Base-by-base conservation (phyloP, 2,797 vertebrate genomes). In the Lithobates pipiens region DNA sequence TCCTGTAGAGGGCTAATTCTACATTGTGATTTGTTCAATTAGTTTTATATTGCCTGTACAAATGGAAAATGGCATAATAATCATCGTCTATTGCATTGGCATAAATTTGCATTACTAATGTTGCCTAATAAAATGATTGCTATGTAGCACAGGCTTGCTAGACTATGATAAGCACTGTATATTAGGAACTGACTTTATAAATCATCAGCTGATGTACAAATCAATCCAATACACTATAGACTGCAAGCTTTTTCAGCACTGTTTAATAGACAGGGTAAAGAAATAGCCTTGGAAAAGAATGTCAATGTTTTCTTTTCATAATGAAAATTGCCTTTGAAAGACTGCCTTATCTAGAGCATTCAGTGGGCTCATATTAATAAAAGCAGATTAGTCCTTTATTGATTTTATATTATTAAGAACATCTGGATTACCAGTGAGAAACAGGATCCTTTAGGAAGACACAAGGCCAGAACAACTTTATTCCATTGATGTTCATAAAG, bases 281-380 rank as follows among this genome's bases (percentile, higher is more conserved):
- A 72, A 61, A 54, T 50, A 25, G 46, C 23, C 68, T 57, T 6
- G 27, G 68, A 80, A 61, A 80, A 61, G 68, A 72, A 81, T 81
- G 79, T 81, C 79, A 81, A 72, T 81, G 79, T 72, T 81, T 72
- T 72, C 79, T 81, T 81, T 81, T 81, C 50, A 81, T 81, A 69
- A 81, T 81, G 79, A 81, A 71, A 81, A 71, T 72, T 71, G 73
- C 80, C 70, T 82, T 74, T 82, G 70, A 46, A 72, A 81, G 78
- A 63, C n/a, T 72, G 29, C 54, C 79, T 82, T 82, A 82, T 82
- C 70, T 82, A n/a, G 70, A 82, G 54, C 61, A 65, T 73, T 74
- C 70, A 82, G 70, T 15, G 23, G 54, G 36, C 34, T 44, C 46
- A 44, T 73, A 63, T 63, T 73, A 82, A 82, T 82, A 73, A 82